phyloP scores from a whole-genome alignment of 2,797 vertebrate genomes.

The Molossus alvarezi region DNA sequence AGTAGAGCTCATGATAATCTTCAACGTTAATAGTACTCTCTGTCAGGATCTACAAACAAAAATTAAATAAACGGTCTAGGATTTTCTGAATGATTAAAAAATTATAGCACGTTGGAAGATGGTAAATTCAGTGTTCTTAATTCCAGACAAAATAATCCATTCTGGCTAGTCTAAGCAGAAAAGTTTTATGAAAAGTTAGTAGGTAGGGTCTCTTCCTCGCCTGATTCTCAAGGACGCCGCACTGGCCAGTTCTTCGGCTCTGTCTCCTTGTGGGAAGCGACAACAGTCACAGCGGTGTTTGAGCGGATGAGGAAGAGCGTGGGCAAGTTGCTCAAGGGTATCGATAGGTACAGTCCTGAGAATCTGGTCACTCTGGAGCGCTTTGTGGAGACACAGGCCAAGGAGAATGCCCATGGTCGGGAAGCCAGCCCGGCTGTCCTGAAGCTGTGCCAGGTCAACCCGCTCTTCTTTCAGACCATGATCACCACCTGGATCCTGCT shows the following conservation, averaged over 20 bases:
- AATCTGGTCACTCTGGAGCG: conserved; percentile 95
- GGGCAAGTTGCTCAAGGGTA: not conserved
- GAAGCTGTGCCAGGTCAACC: conserved; percentile 98
- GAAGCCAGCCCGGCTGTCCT: conserved; percentile 97
- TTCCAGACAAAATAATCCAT: conserved; percentile 29
- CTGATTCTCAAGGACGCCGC: not conserved
- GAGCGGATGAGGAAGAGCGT: not conserved
- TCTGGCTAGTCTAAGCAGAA: conserved; percentile 23
- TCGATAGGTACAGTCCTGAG: conserved; percentile 95
- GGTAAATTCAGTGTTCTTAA: conserved; percentile 15
- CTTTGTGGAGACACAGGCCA: conserved; percentile 96
- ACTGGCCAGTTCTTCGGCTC: not conserved
- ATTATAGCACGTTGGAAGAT: conserved; percentile 39
- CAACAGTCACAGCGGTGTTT: not conserved
- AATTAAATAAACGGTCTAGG: not conserved
- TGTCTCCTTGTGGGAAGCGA: not conserved
- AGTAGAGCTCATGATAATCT: not conserved
- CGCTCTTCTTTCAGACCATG: conserved; percentile 96
- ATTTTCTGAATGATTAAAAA: conserved; percentile 63
- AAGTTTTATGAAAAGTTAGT: not conserved
- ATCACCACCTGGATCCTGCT: conserved; percentile 97
- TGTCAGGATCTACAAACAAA: conserved; percentile 15
- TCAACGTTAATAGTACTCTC: conserved; percentile 20
- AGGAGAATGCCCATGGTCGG: conserved; percentile 96
- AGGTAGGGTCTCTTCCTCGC: not conserved